phyloP scores from a whole-genome alignment of 2,113 vertebrate species.

The Percina caprodes region DNA sequence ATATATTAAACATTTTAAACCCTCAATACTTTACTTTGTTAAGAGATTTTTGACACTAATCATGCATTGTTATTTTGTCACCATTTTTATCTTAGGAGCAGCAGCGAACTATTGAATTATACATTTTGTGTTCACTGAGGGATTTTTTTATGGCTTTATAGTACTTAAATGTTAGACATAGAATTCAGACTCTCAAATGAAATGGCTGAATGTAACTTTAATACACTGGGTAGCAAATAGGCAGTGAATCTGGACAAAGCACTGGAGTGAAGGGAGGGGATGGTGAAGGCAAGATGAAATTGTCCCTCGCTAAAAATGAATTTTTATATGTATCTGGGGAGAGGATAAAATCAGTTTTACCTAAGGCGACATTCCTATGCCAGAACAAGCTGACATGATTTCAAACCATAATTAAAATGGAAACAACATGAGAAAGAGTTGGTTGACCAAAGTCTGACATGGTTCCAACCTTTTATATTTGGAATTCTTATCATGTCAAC shows the following conservation, averaged over 20 bases:
- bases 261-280: neutral
- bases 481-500: slow-evolving; percentile 54
- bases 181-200: slow-evolving; percentile 5
- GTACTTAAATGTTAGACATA: slow-evolving; percentile 2
- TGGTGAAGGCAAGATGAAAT: slow-evolving; percentile 26
- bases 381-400: slow-evolving; percentile 36
- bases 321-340: slow-evolving; percentile 36
- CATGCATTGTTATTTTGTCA: neutral
- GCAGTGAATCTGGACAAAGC: slow-evolving; percentile 1
- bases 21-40: neutral
- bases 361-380: slow-evolving; percentile 36
- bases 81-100: neutral
- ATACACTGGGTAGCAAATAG: slow-evolving; percentile 2
- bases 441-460: slow-evolving; percentile 2
- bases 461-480: slow-evolving; percentile 40
- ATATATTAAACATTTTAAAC: neutral
- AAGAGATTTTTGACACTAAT: neutral
- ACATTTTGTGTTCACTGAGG: neutral
- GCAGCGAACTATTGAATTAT: neutral
- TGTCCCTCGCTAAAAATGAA: slow-evolving; percentile 48
- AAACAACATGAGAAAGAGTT: slow-evolving; percentile 34
- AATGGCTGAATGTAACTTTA: slow-evolving; percentile 15
- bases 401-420: slow-evolving; percentile 58
- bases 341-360: slow-evolving; percentile 39
- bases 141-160: slow-evolving; percentile 7